These are phyloP conservation scores for Morone chrysops DNA, from an alignment of 2,113 vertebrate genomes.

Conservation along the genomic window DNA sequence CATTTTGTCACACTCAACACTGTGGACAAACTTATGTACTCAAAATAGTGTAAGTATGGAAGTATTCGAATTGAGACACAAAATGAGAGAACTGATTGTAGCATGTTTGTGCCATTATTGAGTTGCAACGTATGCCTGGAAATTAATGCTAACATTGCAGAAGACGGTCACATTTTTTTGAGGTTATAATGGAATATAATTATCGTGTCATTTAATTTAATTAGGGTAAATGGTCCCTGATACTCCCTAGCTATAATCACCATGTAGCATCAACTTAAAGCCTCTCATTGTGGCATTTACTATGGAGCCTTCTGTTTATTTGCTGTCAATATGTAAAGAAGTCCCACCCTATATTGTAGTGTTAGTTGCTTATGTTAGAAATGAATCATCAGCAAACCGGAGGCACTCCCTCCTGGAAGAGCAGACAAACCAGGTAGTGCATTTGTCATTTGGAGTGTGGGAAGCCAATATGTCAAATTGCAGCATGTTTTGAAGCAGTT, in stretches of 20 bases:
- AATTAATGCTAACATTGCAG: not conserved
- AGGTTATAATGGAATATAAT: not conserved
- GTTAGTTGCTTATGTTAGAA: not conserved
- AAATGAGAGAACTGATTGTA: too few relatives aligned
- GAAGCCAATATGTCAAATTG: not conserved
- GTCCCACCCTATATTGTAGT: not conserved
- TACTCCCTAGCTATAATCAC: not conserved
- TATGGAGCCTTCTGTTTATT: not conserved
- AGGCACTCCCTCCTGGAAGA: conserved; percentile 2
- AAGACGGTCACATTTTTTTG: not conserved
- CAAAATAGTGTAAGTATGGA: too few relatives aligned
- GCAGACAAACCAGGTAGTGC: not conserved
- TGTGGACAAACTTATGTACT: too few relatives aligned
- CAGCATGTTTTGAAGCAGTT: too few relatives aligned
- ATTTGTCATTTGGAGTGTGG: not conserved
- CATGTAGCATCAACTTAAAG: not conserved
- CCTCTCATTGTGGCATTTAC: not conserved
- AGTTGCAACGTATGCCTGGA: not conserved
- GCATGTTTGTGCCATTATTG: not conserved
- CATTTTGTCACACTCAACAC: too few relatives aligned
- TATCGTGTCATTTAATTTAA: not conserved
- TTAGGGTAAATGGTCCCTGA: not conserved
- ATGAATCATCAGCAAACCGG: conserved; percentile 15
- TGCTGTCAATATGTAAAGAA: not conserved
- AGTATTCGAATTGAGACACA: too few relatives aligned